Conservation (phyloP, 2,888 invertebrate species). For the Prionchulus punctatus region DNA sequence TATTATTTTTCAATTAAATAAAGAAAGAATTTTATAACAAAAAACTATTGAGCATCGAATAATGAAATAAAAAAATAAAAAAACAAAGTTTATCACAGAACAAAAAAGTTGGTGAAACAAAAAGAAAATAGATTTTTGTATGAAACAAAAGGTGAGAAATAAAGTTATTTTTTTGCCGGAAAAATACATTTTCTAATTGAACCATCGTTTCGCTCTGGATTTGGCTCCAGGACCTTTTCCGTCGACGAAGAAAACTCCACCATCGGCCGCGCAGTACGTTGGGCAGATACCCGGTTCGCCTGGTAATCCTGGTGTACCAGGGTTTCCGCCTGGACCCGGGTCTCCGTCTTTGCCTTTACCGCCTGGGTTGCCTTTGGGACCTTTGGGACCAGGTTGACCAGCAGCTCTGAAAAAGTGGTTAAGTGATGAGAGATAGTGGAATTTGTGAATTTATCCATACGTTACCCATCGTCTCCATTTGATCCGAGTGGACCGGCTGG, state of each 20-base stretch:
- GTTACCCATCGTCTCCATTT: conserved; percentile 17
- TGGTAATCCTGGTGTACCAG: conserved; percentile 15
- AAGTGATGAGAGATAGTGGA: no score
- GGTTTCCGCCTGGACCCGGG: conserved; percentile 17
- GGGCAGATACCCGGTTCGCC: conserved; percentile 11
- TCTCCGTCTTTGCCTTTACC: conserved; percentile 13
- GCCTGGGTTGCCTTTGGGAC: conserved; percentile 13
- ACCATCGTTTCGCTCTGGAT: no score
- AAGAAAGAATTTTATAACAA: no score
- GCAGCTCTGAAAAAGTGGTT: conserved; percentile 4
- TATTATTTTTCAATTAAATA: no score
- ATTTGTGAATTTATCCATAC: no score
- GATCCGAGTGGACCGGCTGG: conserved; percentile 20
- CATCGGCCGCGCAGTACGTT: conserved; percentile 9
- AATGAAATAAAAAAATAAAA: background rate
- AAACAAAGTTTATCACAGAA: background rate
- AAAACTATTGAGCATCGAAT: no score
- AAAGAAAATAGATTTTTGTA: background rate
- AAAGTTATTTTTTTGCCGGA: background rate
- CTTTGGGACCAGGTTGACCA: conserved; percentile 14
- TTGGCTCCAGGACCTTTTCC: no score
- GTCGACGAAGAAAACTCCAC: conserved; percentile 11
- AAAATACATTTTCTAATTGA: background rate
- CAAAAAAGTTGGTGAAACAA: background rate
- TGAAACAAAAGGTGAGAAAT: background rate